phyloP scores from a whole-genome alignment of 1,140 invertebrate genomes.

The Harpegnathos saltator region DNA sequence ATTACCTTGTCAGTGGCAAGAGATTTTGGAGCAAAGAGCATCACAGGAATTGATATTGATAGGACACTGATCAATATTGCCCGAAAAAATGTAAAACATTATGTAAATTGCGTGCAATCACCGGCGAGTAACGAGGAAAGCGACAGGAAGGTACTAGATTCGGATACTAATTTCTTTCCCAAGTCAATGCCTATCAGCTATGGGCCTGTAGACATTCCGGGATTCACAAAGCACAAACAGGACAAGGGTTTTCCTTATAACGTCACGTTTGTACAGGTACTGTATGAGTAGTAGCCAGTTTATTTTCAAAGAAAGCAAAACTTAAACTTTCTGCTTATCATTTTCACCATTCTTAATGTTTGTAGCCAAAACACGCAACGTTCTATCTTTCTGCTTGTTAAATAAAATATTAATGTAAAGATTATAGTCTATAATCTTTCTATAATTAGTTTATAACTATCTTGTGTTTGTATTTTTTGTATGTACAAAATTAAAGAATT shows the following conservation, averaged over 20 bases:
- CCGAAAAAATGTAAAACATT: slow-evolving; percentile 93
- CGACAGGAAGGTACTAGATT: slow-evolving; percentile 67
- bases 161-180: slow-evolving; percentile 90
- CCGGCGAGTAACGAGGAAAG: slow-evolving; percentile 80
- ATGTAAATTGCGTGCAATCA: slow-evolving; percentile 87
- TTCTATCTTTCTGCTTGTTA: too few relatives aligned
- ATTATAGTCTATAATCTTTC: too few relatives aligned
- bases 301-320: too few relatives aligned
- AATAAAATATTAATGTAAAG: too few relatives aligned
- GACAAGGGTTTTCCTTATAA: slow-evolving; percentile 93
- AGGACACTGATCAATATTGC: slow-evolving; percentile 93
- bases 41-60: slow-evolving; percentile 98
- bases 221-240: slow-evolving; percentile 85
- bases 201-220: slow-evolving; percentile 91
- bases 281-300: slow-evolving; percentile 19
- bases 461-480: neutral
- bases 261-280: slow-evolving; percentile 94
- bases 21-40: slow-evolving; percentile 93
- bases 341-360: too few relatives aligned
- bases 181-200: slow-evolving; percentile 94
- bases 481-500: slow-evolving; percentile 78
- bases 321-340: too few relatives aligned
- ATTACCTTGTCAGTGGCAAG: slow-evolving; percentile 95
- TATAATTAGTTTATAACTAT: slow-evolving; percentile 6
- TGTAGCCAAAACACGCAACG: too few relatives aligned